phyloP scores from a whole-genome alignment of 2,888 invertebrate species.

The Ochropleura plecta region DNA sequence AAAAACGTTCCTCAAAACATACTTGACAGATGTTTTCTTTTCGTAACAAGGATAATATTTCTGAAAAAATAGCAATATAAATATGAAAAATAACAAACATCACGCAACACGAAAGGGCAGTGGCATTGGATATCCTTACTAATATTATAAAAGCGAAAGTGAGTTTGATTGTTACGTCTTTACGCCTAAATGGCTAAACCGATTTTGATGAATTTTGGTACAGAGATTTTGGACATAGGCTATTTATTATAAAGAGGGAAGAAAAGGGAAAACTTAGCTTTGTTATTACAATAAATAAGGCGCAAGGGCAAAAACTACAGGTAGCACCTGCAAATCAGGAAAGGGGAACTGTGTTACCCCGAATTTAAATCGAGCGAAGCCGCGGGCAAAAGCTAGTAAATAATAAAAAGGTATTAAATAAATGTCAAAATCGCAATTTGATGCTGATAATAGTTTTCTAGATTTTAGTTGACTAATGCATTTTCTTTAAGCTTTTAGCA shows the following conservation, averaged over 20 bases:
- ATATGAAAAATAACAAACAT: background rate
- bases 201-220: too few species aligned
- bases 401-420: background rate
- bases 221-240: too few species aligned
- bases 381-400: background rate
- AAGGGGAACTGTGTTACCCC: too few species aligned
- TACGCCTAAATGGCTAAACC: too few species aligned
- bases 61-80: background rate
- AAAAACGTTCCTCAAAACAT: background rate
- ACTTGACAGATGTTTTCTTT: background rate
- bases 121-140: background rate
- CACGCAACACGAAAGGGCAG: background rate
- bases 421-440: background rate
- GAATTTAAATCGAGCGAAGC: too few species aligned
- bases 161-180: too few species aligned
- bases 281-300: too few species aligned
- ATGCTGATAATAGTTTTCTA: background rate
- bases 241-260: too few species aligned
- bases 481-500: conserved; percentile 20
- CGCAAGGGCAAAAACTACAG: too few species aligned
- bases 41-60: background rate
- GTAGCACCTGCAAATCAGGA: too few species aligned
- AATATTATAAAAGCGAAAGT: too few species aligned
- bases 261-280: too few species aligned
- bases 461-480: conserved; percentile 5